A percentile compares a stretch with the other conserved stretches of the same genome.
phyloP scores from a whole-genome alignment of 2,113 vertebrate genomes.

The Triplophysa rosa region DNA sequence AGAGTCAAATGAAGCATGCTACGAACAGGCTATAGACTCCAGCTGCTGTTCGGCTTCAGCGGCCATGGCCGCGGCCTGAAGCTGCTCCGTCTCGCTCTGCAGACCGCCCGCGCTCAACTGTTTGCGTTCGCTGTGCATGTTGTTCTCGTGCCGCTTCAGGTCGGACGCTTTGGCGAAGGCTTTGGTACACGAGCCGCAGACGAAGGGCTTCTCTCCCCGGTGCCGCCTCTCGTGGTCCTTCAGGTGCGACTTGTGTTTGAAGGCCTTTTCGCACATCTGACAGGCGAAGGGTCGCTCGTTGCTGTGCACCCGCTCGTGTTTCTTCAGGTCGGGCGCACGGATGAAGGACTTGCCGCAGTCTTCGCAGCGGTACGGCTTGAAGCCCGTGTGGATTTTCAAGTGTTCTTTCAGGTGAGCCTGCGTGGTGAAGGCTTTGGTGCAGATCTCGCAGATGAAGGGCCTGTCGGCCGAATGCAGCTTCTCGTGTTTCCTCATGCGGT shows the following conservation, averaged over 20 bases:
- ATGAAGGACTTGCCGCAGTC: slow-evolving; percentile 98
- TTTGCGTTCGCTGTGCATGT: slow-evolving; percentile 98
- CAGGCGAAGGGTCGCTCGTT: slow-evolving; percentile 96
- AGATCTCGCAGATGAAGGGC: slow-evolving; percentile 96
- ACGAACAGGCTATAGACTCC: slow-evolving; percentile 85
- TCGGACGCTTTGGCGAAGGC: slow-evolving; percentile 99
- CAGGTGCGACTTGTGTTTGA: slow-evolving; percentile 99
- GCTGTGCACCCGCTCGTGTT: slow-evolving; percentile 96
- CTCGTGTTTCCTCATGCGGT: slow-evolving; percentile 89
- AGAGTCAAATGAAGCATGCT: slow-evolving; percentile 39
- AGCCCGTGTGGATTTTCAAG: slow-evolving; percentile 96
- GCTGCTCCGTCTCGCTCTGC: slow-evolving; percentile 87
- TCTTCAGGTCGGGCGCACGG: slow-evolving; percentile 93
- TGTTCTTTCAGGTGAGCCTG: slow-evolving; percentile 98
- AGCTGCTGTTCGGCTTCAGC: slow-evolving; percentile 87
- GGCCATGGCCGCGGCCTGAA: slow-evolving; percentile 89
- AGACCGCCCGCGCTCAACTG: slow-evolving; percentile 86
- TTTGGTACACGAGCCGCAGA: slow-evolving; percentile 96
- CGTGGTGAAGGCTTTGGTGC: slow-evolving; percentile 96
- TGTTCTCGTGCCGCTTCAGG: slow-evolving; percentile 98
- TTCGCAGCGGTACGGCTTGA: slow-evolving; percentile 96
- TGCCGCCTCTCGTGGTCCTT: slow-evolving; percentile 98
- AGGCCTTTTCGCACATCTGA: slow-evolving; percentile 98
- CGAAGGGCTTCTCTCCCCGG: slow-evolving; percentile 94
- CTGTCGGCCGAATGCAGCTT: slow-evolving; percentile 93